Percentiles rank a stretch among this genome's conserved stretches.
Conservation (phyloP, 2,113 vertebrate species). For the Paramormyrops kingsleyae region DNA sequence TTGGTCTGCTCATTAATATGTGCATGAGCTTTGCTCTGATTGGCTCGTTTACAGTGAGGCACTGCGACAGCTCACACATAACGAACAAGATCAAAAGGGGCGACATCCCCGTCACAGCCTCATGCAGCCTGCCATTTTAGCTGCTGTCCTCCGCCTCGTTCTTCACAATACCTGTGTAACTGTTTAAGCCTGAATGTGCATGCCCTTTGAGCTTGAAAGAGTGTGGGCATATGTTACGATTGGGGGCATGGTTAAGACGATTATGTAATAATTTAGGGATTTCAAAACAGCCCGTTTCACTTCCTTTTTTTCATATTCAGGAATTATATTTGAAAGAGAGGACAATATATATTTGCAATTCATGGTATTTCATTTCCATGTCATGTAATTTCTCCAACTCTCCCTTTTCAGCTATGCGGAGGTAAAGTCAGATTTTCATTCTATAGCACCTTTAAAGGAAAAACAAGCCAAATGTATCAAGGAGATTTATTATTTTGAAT, state of each 20-base stretch:
- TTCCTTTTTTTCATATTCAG: not conserved
- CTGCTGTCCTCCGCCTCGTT: not conserved
- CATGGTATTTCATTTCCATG: not conserved
- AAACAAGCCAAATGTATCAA: not conserved
- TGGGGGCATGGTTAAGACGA: no score
- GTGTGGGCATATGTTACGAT: no score
- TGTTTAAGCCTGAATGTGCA: no score
- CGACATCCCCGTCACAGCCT: not conserved
- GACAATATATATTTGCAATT: not conserved
- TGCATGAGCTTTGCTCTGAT: no score
- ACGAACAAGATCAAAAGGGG: not conserved
- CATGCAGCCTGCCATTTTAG: not conserved
- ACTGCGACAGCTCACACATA: not conserved
- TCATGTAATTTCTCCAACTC: not conserved
- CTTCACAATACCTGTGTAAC: no score
- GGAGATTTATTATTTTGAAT: not conserved
- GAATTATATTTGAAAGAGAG: not conserved
- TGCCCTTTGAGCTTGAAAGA: no score
- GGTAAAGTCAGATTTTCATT: not conserved
- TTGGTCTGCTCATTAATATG: no score
- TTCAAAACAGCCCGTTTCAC: not conserved
- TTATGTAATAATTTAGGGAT: no score
- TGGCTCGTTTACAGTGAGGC: no score
- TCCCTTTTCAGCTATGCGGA: not conserved
- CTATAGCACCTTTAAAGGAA: not conserved